Conservation (phyloP, 2,888 invertebrate genomes). For the Sinohyriopsis cumingii region DNA sequence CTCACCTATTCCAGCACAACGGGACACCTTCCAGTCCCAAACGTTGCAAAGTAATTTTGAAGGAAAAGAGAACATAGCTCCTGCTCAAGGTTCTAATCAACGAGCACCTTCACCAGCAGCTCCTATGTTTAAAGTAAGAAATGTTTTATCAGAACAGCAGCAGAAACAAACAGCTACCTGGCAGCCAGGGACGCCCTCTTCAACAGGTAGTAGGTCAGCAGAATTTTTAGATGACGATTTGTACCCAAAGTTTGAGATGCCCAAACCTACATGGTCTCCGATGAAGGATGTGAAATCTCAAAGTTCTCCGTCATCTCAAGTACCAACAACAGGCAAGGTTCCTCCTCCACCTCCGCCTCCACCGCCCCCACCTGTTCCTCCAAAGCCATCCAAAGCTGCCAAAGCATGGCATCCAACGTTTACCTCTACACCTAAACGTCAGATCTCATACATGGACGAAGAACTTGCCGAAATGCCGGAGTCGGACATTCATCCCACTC, state of each 20-base stretch:
- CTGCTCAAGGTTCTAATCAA: not conserved
- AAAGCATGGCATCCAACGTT: slow-evolving; percentile 7
- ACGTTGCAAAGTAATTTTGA: not conserved
- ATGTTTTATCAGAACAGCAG: not conserved
- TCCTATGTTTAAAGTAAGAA: not conserved
- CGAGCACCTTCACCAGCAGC: not conserved
- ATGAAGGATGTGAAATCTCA: slow-evolving; percentile 8
- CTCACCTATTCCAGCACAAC: too few relatives aligned
- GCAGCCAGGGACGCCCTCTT: not conserved
- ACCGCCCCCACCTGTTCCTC: slow-evolving; percentile 37
- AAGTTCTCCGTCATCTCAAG: too few relatives aligned
- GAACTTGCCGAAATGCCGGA: slow-evolving; percentile 22
- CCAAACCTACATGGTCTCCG: slow-evolving; percentile 14
- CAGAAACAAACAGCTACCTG: not conserved
- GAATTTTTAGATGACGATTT: not conserved
- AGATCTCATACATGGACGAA: slow-evolving; percentile 13
- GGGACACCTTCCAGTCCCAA: too few relatives aligned
- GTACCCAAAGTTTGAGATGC: slow-evolving; percentile 37
- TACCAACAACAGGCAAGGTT: too few relatives aligned
- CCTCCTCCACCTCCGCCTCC: slow-evolving; percentile 21
- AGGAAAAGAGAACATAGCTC: slow-evolving; percentile 2
- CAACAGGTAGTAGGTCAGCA: not conserved
- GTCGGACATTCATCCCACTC: slow-evolving; percentile 20
- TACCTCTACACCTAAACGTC: not conserved
- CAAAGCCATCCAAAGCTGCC: slow-evolving; percentile 22